Evolutionary conservation across 2,888 invertebrate genomes (phyloP), one percentile per base, ranked within the genome.

Genomic region (Sepioteuthis lessoniana): DNA sequence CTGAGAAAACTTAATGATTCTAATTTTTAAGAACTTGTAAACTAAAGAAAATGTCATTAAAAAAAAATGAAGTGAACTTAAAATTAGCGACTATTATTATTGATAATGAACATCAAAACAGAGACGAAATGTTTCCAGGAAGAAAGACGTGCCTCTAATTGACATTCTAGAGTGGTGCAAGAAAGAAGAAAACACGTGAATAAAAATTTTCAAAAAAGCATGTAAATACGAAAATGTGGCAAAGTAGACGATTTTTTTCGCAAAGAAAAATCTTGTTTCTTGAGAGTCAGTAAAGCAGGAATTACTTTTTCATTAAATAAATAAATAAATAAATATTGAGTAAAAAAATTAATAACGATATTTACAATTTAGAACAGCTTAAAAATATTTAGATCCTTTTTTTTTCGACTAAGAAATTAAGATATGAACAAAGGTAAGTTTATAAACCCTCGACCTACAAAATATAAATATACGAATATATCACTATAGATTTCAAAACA

Each of bases 401-500:
- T 60, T 10, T 55, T 55, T 5, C 7, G 25, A 28, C 21, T 55
- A 76, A 76, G 76, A 76, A 76, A 7, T 1, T n/a, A 25, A 60
- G 60, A 60, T 60, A 47, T 47, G 16, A 50, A 50, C 50, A 60
- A 60, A 76, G n/a, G 31, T 31, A n/a, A 13, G 76, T n/a, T n/a
- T n/a, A n/a, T 76, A 10, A n/a, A 76, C n/a, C 35, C 3, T 76
- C 35, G 35, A 35, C 76, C 76, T 4, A 76, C 76, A n/a, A 76
- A 35, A 76, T 76, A 76, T 76, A 76, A 76, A 76, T 76, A 76
- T 76, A 76, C 76, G 76, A 76, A 76, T 76, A 13, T 76, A 76
- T 76, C 76, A 76, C 76, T 76, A 35, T 35, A 76, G 76, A 76
- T 76, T 76, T 35, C 76, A 76, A 76, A 76, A 76, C 76, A 76